phyloP scores from a whole-genome alignment of 2,888 invertebrate species.

The Blastobasis lacticolella region DNA sequence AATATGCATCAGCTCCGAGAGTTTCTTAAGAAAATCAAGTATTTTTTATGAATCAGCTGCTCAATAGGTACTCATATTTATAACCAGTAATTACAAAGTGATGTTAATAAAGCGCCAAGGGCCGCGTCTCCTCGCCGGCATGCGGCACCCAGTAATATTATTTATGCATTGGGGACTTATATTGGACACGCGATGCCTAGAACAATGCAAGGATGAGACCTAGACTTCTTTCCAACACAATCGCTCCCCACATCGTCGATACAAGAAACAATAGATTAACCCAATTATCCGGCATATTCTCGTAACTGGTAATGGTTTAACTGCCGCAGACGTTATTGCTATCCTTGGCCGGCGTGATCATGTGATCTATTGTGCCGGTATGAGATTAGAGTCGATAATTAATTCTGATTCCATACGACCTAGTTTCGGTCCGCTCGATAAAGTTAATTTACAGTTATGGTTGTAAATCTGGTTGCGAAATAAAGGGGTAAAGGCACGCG shows the following conservation, averaged over 20 bases:
- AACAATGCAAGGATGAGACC: conserved; percentile 73
- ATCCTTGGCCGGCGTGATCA: conserved; percentile 68
- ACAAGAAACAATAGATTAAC: conserved; percentile 63
- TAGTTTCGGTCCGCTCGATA: conserved; percentile 68
- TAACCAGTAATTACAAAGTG: too few relatives aligned
- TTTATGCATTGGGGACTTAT: conserved; percentile 70
- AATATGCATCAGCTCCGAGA: background rate
- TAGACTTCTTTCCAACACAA: conserved; percentile 67
- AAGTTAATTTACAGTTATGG: conserved; percentile 73
- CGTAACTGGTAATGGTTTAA: conserved; percentile 30
- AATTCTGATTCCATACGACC: conserved; percentile 75
- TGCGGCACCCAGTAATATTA: conserved; percentile 55
- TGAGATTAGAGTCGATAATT: conserved; percentile 71
- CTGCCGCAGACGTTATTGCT: conserved; percentile 39
- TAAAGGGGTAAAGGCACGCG: conserved; percentile 58
- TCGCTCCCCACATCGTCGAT: conserved; percentile 53
- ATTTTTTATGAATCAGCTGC: background rate
- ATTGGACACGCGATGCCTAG: conserved; percentile 62
- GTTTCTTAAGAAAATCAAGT: background rate
- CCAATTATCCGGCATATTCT: conserved; percentile 45
- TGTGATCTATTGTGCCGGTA: conserved; percentile 73
- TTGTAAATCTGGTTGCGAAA: conserved; percentile 72
- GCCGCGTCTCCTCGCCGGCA: conserved; percentile 20
- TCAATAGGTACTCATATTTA: too few relatives aligned
- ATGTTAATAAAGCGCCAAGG: too few relatives aligned